Conservation (phyloP, 2,888 invertebrate genomes). For the Polylopha cassiicola region DNA sequence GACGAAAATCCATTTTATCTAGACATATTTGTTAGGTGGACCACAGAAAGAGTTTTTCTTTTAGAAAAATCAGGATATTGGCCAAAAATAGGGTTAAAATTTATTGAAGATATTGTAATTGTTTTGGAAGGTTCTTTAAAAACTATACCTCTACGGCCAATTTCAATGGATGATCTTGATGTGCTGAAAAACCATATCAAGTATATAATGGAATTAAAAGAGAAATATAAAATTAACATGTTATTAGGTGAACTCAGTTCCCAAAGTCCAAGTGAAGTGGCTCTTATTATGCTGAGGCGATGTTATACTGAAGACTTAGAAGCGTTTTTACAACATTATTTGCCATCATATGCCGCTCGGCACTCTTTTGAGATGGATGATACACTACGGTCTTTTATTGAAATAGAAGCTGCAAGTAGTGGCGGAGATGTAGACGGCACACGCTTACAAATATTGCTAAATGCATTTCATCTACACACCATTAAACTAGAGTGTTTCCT, state of each 20-base stretch:
- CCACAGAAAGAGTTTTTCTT: conserved; percentile 61
- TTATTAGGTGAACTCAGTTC: conserved; percentile 61
- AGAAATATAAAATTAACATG: conserved; percentile 69
- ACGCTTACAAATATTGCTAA: conserved; percentile 55
- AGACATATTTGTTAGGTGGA: conserved; percentile 69
- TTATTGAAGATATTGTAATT: conserved; percentile 54
- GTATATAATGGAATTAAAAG: conserved; percentile 62
- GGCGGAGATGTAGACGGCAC: conserved; percentile 60
- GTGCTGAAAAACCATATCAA: conserved; percentile 56
- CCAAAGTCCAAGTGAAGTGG: conserved; percentile 60
- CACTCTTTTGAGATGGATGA: conserved; percentile 66
- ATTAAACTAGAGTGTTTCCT: conserved; percentile 61
- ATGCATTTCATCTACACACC: conserved; percentile 51
- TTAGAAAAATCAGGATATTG: conserved; percentile 68
- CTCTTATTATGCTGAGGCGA: conserved; percentile 66
- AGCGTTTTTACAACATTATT: conserved; percentile 56
- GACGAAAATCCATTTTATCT: conserved; percentile 65
- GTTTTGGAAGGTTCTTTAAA: conserved; percentile 58
- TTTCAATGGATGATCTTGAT: conserved; percentile 66
- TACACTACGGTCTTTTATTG: conserved; percentile 56
- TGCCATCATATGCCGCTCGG: conserved; percentile 57
- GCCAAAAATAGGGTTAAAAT: conserved; percentile 72
- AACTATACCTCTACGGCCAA: conserved; percentile 55
- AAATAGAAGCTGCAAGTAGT: conserved; percentile 61
- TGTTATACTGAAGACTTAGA: conserved; percentile 70